Percentiles rank a stretch among this genome's conserved stretches.
Evolutionary conservation across 2,888 invertebrate species (phyloP).

Genomic region (Aproaerema taeniolella): DNA sequence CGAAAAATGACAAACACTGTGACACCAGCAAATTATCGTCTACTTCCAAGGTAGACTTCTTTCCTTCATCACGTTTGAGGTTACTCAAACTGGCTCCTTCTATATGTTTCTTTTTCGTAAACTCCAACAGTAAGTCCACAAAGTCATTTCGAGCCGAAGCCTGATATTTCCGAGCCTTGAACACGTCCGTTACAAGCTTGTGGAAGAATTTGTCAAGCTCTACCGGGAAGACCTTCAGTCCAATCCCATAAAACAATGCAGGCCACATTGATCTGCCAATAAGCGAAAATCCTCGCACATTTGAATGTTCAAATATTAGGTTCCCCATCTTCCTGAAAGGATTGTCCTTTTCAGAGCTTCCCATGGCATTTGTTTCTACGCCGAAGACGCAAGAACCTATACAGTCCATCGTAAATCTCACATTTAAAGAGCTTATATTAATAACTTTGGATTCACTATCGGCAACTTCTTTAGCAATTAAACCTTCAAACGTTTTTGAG

Average conservation of each 20-base stretch:
- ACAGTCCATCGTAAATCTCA: constrained; percentile 44
- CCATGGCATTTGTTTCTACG: constrained; percentile 23
- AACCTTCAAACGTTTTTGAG: constrained; percentile 16
- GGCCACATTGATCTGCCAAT: constrained; percentile 34
- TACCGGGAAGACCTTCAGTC: constrained; percentile 24
- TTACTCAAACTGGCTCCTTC: constrained; percentile 31
- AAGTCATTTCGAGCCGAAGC: constrained; percentile 23
- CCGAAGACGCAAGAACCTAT: constrained; percentile 36
- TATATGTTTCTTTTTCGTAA: constrained; percentile 25
- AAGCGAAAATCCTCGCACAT: constrained; percentile 20
- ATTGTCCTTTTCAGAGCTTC: constrained; percentile 19
- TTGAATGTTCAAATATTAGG: constrained; percentile 23
- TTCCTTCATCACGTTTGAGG: constrained; percentile 13
- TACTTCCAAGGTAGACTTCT: constrained; percentile 32
- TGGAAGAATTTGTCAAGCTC: constrained; percentile 28
- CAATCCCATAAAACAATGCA: constrained; percentile 30
- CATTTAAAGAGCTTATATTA: constrained; percentile 33
- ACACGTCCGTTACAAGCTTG: constrained; percentile 17
- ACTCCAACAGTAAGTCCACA: constrained; percentile 22
- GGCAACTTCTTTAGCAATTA: constrained; percentile 11
- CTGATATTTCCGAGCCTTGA: constrained; percentile 19
- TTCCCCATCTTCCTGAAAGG: constrained; percentile 30
- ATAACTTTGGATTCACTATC: too few species aligned
- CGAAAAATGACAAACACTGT: constrained; percentile 71
- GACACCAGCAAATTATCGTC: constrained; percentile 62